A percentile compares a stretch with the other conserved stretches of the same genome.
Evolutionary conservation across 2,888 invertebrate species (phyloP).

Genomic region (Hypolimnas misippus): DNA sequence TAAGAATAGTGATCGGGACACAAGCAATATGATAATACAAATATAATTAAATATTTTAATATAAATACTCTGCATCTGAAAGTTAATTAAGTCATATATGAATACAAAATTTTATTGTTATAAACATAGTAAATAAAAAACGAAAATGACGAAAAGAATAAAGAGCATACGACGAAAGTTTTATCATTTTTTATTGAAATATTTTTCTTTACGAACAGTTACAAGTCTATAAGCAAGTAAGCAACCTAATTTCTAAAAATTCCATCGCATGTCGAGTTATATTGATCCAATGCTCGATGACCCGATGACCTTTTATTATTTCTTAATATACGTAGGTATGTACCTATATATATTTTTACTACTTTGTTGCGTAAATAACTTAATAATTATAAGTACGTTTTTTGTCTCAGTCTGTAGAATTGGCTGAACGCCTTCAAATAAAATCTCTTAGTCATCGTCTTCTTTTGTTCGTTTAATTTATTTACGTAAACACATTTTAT

Average conservation of each 20-base stretch:
- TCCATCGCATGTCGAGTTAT: constrained; percentile 17
- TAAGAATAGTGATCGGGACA: neutral
- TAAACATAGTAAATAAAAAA: too few species aligned
- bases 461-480: constrained; percentile 56
- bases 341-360: neutral
- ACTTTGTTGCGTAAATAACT: neutral
- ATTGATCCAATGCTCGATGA: constrained; percentile 18
- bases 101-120: too few species aligned
- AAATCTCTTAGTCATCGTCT: constrained; percentile 56
- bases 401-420: constrained; percentile 37
- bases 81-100: too few species aligned
- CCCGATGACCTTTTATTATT: constrained; percentile 15
- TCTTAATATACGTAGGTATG: neutral
- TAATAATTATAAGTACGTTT: constrained; percentile 16
- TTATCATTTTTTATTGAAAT: too few species aligned
- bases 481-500: constrained; percentile 13
- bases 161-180: too few species aligned
- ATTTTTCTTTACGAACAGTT: neutral
- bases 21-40: too few species aligned
- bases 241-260: constrained; percentile 17
- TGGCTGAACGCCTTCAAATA: constrained; percentile 51
- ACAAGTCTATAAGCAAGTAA: constrained; percentile 2
- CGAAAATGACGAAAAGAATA: too few species aligned
- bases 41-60: too few species aligned
- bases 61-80: too few species aligned